Conservation (phyloP, 2,888 invertebrate genomes). For the Patella caerulea region DNA sequence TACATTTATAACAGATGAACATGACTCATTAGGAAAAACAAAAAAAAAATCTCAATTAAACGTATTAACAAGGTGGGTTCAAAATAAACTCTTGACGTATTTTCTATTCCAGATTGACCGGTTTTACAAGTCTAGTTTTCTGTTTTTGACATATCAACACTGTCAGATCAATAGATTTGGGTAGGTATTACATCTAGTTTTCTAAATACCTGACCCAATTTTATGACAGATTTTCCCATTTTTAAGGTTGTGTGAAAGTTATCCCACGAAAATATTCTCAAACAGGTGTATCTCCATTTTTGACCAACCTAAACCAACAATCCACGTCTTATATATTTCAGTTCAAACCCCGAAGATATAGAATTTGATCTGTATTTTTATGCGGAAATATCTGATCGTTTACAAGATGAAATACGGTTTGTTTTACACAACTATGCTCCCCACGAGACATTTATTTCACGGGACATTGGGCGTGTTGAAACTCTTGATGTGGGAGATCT, state of each 20-base stretch:
- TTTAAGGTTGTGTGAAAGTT: no score
- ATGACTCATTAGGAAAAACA: no score
- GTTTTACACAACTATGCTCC: conserved; percentile 12
- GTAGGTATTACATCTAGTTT: neutral
- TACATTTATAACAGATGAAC: no score
- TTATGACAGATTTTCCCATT: neutral
- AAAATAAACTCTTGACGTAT: neutral
- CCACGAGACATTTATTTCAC: neutral
- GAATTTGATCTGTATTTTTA: conserved; percentile 14
- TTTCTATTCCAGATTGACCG: conserved; percentile 10
- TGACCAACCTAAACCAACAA: no score
- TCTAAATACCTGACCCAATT: neutral
- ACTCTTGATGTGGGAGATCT: neutral
- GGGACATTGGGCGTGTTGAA: neutral
- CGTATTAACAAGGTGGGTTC: neutral
- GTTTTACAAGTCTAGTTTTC: conserved; percentile 14
- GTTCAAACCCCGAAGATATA: conserved; percentile 3
- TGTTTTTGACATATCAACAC: conserved; percentile 18
- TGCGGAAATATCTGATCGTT: conserved; percentile 12
- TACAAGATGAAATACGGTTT: conserved; percentile 5
- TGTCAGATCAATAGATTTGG: conserved; percentile 13
- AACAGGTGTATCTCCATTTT: no score
- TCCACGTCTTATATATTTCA: neutral
- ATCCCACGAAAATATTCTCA: no score
- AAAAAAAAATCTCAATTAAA: no score